Conservation (phyloP, 2,113 vertebrate species). For the Oxyura jamaicensis region DNA sequence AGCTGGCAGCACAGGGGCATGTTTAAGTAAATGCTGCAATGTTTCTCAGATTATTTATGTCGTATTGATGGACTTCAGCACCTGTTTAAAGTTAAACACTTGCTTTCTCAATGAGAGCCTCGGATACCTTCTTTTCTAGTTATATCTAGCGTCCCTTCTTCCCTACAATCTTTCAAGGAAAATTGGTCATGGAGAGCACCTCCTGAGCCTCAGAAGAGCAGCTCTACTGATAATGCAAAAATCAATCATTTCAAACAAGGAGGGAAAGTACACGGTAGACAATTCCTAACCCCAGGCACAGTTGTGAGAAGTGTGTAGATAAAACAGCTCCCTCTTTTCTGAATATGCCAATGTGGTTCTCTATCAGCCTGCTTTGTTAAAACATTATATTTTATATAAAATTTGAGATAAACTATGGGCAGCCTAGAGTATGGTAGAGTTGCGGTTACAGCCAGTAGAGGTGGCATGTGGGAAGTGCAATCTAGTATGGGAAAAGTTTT, state of each 20-base stretch:
- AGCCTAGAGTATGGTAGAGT: background rate
- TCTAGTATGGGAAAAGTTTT: background rate
- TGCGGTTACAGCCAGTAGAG: background rate
- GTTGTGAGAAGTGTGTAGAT: background rate
- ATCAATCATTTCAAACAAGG: background rate
- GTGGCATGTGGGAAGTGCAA: background rate
- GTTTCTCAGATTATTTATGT: conserved; percentile 2
- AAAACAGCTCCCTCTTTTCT: background rate
- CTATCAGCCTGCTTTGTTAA: background rate
- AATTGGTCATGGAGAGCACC: background rate
- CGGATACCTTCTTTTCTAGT: background rate
- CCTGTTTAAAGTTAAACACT: conserved; percentile 34
- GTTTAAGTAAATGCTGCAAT: background rate
- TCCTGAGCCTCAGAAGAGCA: background rate
- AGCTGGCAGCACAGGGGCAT: background rate
- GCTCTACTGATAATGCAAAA: background rate
- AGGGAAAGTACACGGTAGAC: background rate
- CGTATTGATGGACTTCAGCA: conserved; percentile 2
- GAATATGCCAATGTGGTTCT: background rate
- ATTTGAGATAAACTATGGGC: background rate
- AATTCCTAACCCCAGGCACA: background rate
- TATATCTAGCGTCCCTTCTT: background rate
- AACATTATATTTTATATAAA: background rate
- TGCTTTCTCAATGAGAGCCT: background rate
- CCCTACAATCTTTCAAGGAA: background rate